A percentile compares a stretch with the other conserved stretches of the same genome.
phyloP scores from a whole-genome alignment of 53 echinoderm and acorn worm genomes.

The Echinarachnius parma region DNA sequence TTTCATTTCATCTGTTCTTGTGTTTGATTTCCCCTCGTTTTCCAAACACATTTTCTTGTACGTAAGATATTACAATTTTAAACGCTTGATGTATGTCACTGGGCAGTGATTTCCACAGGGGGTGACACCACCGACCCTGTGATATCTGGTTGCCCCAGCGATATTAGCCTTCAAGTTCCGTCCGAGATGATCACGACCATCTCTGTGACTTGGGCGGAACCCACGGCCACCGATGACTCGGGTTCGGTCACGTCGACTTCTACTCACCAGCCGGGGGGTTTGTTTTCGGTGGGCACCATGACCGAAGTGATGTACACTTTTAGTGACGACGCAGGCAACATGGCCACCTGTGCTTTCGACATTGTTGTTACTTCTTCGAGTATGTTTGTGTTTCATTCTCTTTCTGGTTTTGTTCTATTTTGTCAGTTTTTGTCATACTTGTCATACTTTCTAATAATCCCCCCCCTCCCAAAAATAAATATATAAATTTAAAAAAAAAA shows the following conservation, averaged over 20 bases:
- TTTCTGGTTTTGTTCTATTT: no score
- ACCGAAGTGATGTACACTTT: constrained; percentile 60
- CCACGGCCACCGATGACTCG: constrained; percentile 62
- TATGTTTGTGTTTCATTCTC: no score
- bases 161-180: constrained; percentile 23
- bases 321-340: constrained; percentile 56
- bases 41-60: no score
- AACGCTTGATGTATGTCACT: no score
- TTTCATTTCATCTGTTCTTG: no score
- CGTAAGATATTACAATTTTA: no score
- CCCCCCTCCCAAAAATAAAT: no score
- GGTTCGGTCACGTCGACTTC: constrained; percentile 50
- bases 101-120: no score
- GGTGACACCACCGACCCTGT: constrained; percentile 25
- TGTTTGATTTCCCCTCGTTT: no score
- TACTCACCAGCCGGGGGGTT: constrained; percentile 49
- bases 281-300: constrained; percentile 30
- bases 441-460: background rate
- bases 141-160: constrained; percentile 39
- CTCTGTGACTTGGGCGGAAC: constrained; percentile 59
- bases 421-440: no score
- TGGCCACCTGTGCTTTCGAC: constrained; percentile 50
- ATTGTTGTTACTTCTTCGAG: constrained; percentile 50
- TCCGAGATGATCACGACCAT: constrained; percentile 3
- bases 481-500: no score